phyloP scores from a whole-genome alignment of 2,888 invertebrate genomes.

The Glaucopsyche alexis region DNA sequence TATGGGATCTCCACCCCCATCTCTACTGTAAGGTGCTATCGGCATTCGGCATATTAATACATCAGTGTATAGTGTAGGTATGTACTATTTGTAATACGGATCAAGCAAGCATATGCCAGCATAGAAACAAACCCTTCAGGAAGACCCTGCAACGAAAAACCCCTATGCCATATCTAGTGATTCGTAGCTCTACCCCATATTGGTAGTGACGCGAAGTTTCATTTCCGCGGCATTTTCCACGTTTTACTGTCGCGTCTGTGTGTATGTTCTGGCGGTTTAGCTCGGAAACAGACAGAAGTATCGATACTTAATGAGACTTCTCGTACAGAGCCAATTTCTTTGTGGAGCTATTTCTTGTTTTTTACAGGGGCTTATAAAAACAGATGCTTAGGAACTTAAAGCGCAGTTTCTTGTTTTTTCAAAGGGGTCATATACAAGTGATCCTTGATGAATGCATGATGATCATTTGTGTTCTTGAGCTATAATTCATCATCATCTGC shows the following conservation, averaged over 20 bases:
- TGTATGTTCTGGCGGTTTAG: constrained; percentile 2
- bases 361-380: not conserved
- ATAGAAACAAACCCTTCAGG: too few species aligned
- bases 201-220: constrained; percentile 56
- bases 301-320: constrained; percentile 21
- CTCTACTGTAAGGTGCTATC: too few species aligned
- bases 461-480: too few species aligned
- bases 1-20: too few species aligned
- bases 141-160: not conserved
- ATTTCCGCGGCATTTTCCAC: constrained; percentile 60
- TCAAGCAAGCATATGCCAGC: too few species aligned
- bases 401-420: too few species aligned
- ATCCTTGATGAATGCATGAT: too few species aligned
- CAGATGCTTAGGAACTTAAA: not conserved
- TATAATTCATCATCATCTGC: too few species aligned
- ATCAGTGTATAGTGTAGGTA: too few species aligned
- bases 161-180: not conserved
- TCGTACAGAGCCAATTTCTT: not conserved
- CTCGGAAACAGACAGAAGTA: constrained; percentile 13
- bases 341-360: not conserved
- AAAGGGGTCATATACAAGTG: too few species aligned
- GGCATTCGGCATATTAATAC: too few species aligned
- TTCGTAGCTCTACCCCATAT: constrained; percentile 45
- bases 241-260: constrained; percentile 41
- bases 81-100: too few species aligned